Evolutionary conservation across 2,797 vertebrate species (phyloP), one percentile per base, ranked within the genome.

Genomic region (Sebastes cheni): DNA sequence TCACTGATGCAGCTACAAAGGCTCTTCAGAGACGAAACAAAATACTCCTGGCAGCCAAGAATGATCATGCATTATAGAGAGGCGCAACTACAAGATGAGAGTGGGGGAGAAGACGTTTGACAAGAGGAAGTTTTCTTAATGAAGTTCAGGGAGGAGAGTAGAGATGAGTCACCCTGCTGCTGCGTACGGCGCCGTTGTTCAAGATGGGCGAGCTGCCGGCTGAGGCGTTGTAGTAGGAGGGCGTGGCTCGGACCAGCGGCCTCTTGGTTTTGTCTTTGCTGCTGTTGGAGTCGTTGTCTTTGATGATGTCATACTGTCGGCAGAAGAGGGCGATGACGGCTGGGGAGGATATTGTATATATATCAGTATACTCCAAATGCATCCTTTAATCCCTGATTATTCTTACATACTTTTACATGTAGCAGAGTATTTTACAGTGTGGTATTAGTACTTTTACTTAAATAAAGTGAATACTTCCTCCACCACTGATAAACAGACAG

Each of bases 261-360:
- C 97, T 95, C 92, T 99, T 99, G 73, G 95, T 90, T 90, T 99
- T 98, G 79, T 98, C 97, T 89, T 97, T 99, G 89, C 96, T 96
- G 89, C 96, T 94, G 92, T 95, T 99, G 88, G 97, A 97, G 91
- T 99, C 97, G 0, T 97, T 99, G 94, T 99, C 98, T 89, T 99
- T 99, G 94, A 99, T 99, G 94, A 99, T 98, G 92, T 99, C 98
- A 8, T 99, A 99, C 87, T 99, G 98, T 72, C 97, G 96, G 95
- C 98, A 99, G 96, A 99, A 99, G 66, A 99, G 96, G 79, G 97
- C 98, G 2, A 99, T 99, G 82, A 99, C 98, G 50, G 97, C 98
- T 99, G 94, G 71, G 83, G 79, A 5, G 64, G 29, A 39, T 1
- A 39, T 36, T 36, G 11, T 39, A 36, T 39, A 39, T 39, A 39